phyloP scores from a whole-genome alignment of 2,113 vertebrate genomes.

The Cyprinodon tularosa region DNA sequence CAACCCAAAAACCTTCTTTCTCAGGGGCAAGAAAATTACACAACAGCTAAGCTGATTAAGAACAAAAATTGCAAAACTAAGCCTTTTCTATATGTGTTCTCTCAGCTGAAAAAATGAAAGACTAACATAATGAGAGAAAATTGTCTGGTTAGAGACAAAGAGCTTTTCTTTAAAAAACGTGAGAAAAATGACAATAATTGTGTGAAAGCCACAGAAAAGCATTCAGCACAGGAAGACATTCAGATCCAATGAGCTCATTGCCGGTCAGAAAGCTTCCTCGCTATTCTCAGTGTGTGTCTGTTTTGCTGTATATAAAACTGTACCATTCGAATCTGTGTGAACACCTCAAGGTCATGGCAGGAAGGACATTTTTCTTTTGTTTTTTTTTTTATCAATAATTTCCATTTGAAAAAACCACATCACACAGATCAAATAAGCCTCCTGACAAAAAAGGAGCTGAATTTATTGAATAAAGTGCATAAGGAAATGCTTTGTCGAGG shows the following conservation, averaged over 20 bases:
- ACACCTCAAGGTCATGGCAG: constrained; percentile 45
- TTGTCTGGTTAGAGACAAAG: constrained; percentile 15
- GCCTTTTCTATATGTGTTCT: constrained; percentile 14
- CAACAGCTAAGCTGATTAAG: constrained; percentile 38
- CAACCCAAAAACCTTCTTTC: constrained; percentile 49
- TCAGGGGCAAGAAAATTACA: constrained; percentile 24
- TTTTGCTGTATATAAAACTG: constrained; percentile 30
- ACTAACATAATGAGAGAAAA: constrained; percentile 10
- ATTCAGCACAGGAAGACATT: constrained; percentile 70
- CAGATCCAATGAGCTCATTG: constrained; percentile 74
- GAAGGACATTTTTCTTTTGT: constrained; percentile 39
- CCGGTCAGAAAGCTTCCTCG: constrained; percentile 59
- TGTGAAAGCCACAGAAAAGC: constrained; percentile 57
- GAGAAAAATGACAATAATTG: constrained; percentile 32
- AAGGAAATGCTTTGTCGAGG: constrained; percentile 29
- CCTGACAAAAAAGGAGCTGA: constrained; percentile 29
- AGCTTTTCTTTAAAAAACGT: constrained; percentile 17
- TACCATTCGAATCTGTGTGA: constrained; percentile 44
- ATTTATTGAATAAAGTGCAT: constrained; percentile 20
- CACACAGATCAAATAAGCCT: constrained; percentile 6
- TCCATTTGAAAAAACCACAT: constrained; percentile 9
- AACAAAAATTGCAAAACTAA: constrained; percentile 42
- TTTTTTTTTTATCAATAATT: constrained; percentile 41
- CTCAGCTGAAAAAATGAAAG: constrained; percentile 31
- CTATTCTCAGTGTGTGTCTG: constrained; percentile 32